Evolutionary conservation across 1,140 invertebrate genomes (phyloP).

Genomic region (Notospermus geniculatus): DNA sequence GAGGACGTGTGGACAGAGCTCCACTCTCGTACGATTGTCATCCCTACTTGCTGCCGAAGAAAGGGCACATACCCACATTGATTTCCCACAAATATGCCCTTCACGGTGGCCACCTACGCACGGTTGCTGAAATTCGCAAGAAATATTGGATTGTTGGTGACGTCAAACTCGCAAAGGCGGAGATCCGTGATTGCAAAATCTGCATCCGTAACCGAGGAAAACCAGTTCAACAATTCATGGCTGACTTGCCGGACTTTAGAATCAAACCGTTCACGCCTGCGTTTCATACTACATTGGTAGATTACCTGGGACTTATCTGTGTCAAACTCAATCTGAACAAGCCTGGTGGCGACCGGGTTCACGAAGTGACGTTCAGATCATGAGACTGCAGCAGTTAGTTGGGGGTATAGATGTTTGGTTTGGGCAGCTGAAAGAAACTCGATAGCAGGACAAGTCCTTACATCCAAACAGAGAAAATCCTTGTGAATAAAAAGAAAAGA

Average conservation of each 20-base stretch:
- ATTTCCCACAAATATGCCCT: background rate
- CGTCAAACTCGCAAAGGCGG: background rate
- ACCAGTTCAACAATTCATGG: background rate
- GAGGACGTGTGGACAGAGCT: background rate
- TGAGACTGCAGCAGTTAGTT: too few species aligned
- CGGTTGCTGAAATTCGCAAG: background rate
- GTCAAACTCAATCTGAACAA: background rate
- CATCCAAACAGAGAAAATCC: too few species aligned
- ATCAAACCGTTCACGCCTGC: too few species aligned
- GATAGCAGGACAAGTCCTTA: too few species aligned
- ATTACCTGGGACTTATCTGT: background rate
- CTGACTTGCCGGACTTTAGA: background rate
- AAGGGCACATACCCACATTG: background rate
- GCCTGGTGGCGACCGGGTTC: too few species aligned
- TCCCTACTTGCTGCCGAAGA: constrained; percentile 7
- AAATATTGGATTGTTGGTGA: background rate
- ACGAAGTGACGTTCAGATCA: too few species aligned
- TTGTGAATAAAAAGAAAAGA: too few species aligned
- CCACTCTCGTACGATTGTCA: background rate
- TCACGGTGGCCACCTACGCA: background rate
- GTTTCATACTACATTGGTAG: too few species aligned
- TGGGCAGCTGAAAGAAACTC: too few species aligned
- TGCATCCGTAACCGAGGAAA: background rate
- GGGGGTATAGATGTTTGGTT: too few species aligned
- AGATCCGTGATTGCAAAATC: background rate